These are phyloP conservation scores for Mesopsocus fuscifrons DNA, from an alignment of 2,888 invertebrate species.

Conservation along the genomic window DNA sequence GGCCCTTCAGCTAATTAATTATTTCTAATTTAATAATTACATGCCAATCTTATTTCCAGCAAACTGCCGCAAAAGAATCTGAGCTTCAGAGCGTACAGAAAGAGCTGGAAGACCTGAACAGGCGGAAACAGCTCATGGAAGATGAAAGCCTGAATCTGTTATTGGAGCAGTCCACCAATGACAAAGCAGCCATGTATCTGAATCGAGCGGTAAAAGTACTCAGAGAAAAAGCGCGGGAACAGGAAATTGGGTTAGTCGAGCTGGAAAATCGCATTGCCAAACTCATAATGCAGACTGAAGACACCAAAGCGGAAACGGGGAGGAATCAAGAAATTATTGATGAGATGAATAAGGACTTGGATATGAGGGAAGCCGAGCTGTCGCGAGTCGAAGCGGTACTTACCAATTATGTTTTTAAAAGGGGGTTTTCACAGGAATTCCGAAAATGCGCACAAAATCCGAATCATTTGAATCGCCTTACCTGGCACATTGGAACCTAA, in stretches of 20 bases:
- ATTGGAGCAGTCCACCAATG: conserved; percentile 45
- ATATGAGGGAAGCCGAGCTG: conserved; percentile 15
- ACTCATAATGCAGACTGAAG: conserved; percentile 36
- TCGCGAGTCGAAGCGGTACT: neutral
- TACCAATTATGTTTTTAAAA: too few relatives aligned
- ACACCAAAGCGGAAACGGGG: conserved; percentile 22
- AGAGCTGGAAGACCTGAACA: conserved; percentile 31
- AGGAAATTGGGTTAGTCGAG: conserved; percentile 33
- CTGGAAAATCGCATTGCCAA: conserved; percentile 39
- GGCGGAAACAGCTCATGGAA: conserved; percentile 39
- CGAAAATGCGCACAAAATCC: too few relatives aligned
- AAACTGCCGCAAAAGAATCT: conserved; percentile 28
- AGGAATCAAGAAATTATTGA: conserved; percentile 9
- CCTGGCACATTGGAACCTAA: too few relatives aligned
- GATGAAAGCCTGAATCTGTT: conserved; percentile 40
- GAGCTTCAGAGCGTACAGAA: conserved; percentile 25
- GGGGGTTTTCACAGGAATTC: too few relatives aligned
- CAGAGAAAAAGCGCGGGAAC: conserved; percentile 29
- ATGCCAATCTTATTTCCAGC: too few relatives aligned
- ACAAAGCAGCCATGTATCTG: conserved; percentile 38
- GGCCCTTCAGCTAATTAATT: too few relatives aligned
- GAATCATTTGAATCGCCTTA: too few relatives aligned
- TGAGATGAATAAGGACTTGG: conserved; percentile 23
- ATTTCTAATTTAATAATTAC: too few relatives aligned
- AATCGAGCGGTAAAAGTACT: conserved; percentile 30